A percentile compares a stretch with the other conserved stretches of the same genome.
Evolutionary conservation across 2,888 invertebrate species (phyloP).

Genomic region (Sinopyrophorus schimmeli): DNA sequence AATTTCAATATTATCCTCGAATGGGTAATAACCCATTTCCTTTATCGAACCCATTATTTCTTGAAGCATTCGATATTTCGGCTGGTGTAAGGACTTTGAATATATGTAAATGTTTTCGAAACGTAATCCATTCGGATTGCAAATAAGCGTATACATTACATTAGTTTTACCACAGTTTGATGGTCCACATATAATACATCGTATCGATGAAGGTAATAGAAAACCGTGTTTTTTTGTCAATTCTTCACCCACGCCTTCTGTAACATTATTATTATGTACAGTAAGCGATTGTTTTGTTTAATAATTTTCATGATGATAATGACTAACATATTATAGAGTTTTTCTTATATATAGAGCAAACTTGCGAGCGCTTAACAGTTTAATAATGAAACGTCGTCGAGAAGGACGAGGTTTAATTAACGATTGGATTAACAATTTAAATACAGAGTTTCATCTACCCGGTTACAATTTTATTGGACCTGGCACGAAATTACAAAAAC

Average conservation of each 20-base stretch:
- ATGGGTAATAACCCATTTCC: slow-evolving; percentile 6
- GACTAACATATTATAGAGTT: too few relatives aligned
- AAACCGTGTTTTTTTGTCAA: slow-evolving; percentile 5
- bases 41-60: not conserved
- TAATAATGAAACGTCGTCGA: too few relatives aligned
- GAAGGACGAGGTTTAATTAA: too few relatives aligned
- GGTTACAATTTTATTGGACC: slow-evolving; percentile 33
- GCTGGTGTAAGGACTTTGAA: slow-evolving; percentile 12
- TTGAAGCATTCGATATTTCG: slow-evolving; percentile 9
- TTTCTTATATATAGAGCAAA: too few relatives aligned
- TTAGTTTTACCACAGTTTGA: slow-evolving; percentile 13
- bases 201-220: not conserved
- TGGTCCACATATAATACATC: slow-evolving; percentile 11
- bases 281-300: too few relatives aligned
- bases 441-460: too few relatives aligned
- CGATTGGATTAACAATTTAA: too few relatives aligned
- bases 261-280: too few relatives aligned
- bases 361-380: too few relatives aligned
- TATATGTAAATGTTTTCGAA: slow-evolving; percentile 19
- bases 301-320: too few relatives aligned
- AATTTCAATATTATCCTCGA: slow-evolving; percentile 3
- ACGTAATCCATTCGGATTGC: slow-evolving; percentile 10
- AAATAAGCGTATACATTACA: slow-evolving; percentile 1
- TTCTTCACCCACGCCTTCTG: too few relatives aligned
- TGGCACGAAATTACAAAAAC: slow-evolving; percentile 38